Evolutionary conservation across 2,888 invertebrate species (phyloP), one percentile per base, ranked within the genome.

Genomic region (Dynastes grantii): DNA sequence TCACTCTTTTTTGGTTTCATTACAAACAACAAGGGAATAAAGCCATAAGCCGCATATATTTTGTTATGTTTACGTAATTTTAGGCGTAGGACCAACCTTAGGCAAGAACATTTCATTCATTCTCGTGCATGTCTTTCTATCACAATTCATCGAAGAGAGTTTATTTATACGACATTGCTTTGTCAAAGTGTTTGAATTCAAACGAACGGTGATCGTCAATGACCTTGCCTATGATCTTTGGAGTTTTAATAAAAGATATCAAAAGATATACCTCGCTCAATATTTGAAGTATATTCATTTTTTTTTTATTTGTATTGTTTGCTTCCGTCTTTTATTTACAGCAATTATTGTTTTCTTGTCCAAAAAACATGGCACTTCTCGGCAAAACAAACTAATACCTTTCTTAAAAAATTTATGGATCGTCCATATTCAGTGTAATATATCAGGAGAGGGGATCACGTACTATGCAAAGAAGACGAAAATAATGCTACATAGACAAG

Each of bases 341-440:
- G 55, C 51, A 73, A 75, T 45, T 8, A 45, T 58, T 61, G 40
- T 55, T 61, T 65, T 49, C 55, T 37, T 58, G 64, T 63, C 78
- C 78, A 37, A 53, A 73, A 67, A 51, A 51, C 77, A 79, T 79
- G 79, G 79, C 79, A 79, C 79, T 77, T 68, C 77, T 77, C 75
- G 79, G 79, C 79, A 79, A 77, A 76, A 49, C 51, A 79, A 61
- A 79, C 16, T 61, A 45, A 51, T 73, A 79, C 27, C 32, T 37
- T 37, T 37, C 32, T 37, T 37, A 37, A 37, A 37, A 32, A 37
- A 37, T 76, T 76, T n/a, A 77, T 63, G 27, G 40, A 45, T 78
- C 68, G 76, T 68, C 79, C 76, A 70, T 71, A 76, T 76, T 71
- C 76, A 76, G 70, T 53, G 51, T 76, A 45, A 49, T 55, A 49